A percentile compares a stretch with the other conserved stretches of the same genome.
Evolutionary conservation across 2,888 invertebrate genomes (phyloP).

Genomic region (Neocrepidodera transversa): DNA sequence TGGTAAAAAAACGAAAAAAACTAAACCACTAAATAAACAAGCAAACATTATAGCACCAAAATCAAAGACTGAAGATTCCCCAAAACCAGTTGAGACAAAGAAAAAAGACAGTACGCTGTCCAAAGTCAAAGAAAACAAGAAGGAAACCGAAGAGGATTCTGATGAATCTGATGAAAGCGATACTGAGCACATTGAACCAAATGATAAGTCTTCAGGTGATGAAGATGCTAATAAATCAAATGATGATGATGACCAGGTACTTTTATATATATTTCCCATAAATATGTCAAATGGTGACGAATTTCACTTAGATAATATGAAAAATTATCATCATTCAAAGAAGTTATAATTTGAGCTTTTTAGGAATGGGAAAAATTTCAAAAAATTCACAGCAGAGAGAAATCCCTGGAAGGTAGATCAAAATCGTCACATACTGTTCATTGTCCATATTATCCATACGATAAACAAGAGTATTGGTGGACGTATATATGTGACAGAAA

Average conservation of each 20-base stretch:
- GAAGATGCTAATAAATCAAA: constrained; percentile 48
- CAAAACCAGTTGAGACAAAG: constrained; percentile 40
- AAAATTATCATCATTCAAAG: too few species aligned
- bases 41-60: constrained; percentile 38
- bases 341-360: constrained; percentile 28
- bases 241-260: constrained; percentile 59
- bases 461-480: constrained; percentile 99
- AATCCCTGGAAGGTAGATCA: constrained; percentile 88
- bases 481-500: constrained; percentile 97
- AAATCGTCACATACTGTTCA: constrained; percentile 97
- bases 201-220: constrained; percentile 59
- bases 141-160: constrained; percentile 45
- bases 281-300: too few species aligned
- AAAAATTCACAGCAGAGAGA: constrained; percentile 84
- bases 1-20: constrained; percentile 69
- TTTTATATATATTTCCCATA: neutral
- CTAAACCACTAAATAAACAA: constrained; percentile 51
- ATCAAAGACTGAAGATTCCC: constrained; percentile 52
- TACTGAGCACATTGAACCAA: constrained; percentile 59
- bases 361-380: constrained; percentile 93
- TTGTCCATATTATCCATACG: constrained; percentile 93
- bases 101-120: constrained; percentile 41
- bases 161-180: constrained; percentile 64
- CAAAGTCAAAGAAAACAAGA: constrained; percentile 42
- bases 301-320: too few species aligned